These are phyloP conservation scores for Phodopus roborovskii DNA, from an alignment of 2,113 vertebrate species.

Conservation along the genomic window DNA sequence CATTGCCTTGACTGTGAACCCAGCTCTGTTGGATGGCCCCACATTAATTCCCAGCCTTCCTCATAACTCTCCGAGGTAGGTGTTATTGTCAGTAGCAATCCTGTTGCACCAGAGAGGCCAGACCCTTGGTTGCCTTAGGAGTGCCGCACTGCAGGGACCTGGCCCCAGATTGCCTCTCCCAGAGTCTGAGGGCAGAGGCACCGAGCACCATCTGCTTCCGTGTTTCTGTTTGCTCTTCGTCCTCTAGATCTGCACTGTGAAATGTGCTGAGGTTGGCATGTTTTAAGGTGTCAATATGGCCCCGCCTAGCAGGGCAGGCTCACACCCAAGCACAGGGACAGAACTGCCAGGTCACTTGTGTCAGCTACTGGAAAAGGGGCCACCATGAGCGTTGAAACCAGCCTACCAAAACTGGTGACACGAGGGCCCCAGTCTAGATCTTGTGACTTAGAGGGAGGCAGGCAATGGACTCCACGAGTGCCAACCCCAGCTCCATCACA, in stretches of 20 bases:
- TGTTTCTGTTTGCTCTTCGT: too few species aligned
- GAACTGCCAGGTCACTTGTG: background rate
- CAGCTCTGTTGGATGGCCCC: background rate
- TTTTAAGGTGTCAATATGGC: background rate
- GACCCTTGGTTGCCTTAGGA: background rate
- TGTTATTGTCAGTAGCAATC: background rate
- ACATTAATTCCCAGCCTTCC: background rate
- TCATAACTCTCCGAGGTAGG: background rate
- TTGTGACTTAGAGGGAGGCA: background rate
- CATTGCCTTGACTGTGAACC: rapidly evolving
- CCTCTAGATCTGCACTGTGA: background rate
- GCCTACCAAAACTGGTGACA: background rate
- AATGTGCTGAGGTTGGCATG: background rate
- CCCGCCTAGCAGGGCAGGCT: background rate
- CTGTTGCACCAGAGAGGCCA: background rate
- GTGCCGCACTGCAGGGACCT: background rate
- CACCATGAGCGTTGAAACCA: background rate
- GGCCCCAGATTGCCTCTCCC: background rate
- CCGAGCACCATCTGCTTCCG: background rate
- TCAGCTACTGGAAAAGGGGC: background rate
- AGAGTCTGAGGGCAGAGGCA: background rate
- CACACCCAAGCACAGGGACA: background rate
- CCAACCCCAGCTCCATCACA: too few species aligned
- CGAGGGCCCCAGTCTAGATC: background rate
- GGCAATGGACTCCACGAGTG: background rate